These are phyloP conservation scores for Drosophila pseudoananassae DNA, from an alignment of 1,140 invertebrate genomes.

Conservation along the genomic window DNA sequence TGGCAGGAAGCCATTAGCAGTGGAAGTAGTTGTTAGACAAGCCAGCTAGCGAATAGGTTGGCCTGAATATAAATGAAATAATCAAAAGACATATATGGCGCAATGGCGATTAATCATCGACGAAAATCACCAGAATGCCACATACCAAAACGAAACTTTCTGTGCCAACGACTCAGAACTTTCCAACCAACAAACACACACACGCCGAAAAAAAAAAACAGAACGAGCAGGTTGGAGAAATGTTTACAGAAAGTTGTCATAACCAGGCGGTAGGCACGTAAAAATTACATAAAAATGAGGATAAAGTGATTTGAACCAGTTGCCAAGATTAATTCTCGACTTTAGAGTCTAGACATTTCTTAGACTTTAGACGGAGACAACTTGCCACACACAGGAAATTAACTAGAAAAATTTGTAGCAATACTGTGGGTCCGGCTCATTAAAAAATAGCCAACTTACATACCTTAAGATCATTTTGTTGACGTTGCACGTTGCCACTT, in stretches of 20 bases:
- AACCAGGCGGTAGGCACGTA: conserved; percentile 29
- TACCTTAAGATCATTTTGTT: conserved; percentile 81
- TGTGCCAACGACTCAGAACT: conserved; percentile 52
- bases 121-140: conserved; percentile 36
- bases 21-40: conserved; percentile 56
- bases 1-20: conserved; percentile 57
- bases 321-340: conserved; percentile 1
- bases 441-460: conserved; percentile 61
- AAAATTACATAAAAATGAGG: conserved; percentile 61
- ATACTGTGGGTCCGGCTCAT: conserved; percentile 52
- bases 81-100: conserved; percentile 65
- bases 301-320: conserved; percentile 33
- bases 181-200: conserved; percentile 42
- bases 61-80: conserved; percentile 69
- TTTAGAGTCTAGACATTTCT: conserved; percentile 15
- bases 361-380: conserved; percentile 15
- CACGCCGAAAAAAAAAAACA: conserved; percentile 20
- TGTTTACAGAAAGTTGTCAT: conserved; percentile 53
- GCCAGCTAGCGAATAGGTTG: conserved; percentile 18
- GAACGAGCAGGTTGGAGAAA: conserved; percentile 32
- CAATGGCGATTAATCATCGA: conserved; percentile 42
- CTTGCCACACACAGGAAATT: conserved; percentile 56
- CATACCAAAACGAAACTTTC: conserved; percentile 54
- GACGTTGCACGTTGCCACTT: conserved; percentile 71
- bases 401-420: conserved; percentile 58